These are phyloP conservation scores for Periplaneta americana DNA, from an alignment of 1,140 invertebrate species.

Conservation along the genomic window DNA sequence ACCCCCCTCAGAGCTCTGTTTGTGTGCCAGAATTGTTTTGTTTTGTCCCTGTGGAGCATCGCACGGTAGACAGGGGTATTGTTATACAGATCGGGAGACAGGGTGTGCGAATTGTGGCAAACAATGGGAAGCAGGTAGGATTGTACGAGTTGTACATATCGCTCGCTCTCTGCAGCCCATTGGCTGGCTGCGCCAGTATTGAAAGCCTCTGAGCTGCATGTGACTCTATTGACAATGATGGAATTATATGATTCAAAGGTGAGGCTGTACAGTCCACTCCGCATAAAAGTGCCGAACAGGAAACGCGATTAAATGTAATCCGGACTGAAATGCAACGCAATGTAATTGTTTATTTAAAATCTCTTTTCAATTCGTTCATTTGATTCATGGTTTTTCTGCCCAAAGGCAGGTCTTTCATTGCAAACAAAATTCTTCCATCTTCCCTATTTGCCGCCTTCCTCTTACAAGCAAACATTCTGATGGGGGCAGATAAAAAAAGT, in stretches of 20 bases:
- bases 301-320: no score
- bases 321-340: no score
- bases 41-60: neutral
- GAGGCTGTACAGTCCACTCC: neutral
- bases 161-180: neutral
- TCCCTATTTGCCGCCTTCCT: no score
- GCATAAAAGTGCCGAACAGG: no score
- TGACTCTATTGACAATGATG: neutral
- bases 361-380: no score
- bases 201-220: neutral
- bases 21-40: neutral
- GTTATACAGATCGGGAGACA: neutral
- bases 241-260: neutral
- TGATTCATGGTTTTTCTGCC: no score
- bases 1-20: no score
- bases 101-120: neutral
- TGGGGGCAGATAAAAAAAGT: no score
- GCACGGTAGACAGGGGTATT: neutral
- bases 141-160: neutral
- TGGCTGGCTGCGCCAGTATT: neutral
- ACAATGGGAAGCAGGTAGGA: neutral
- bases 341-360: no score
- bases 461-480: no score
- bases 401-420: no score
- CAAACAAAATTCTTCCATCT: no score